Conservation (phyloP, 2,888 invertebrate species). For the Agonopterix arenella region DNA sequence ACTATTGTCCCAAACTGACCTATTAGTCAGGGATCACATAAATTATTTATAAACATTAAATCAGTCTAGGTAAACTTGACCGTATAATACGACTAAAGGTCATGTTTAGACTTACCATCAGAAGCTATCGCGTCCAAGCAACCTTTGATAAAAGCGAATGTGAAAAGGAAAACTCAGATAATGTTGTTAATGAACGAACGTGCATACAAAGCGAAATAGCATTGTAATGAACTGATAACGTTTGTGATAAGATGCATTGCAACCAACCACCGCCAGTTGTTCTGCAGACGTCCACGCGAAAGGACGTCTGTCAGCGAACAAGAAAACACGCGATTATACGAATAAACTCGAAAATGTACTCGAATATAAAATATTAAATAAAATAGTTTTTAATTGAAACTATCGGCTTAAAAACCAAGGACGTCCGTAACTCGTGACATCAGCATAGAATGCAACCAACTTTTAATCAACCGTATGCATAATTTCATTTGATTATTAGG, state of each 20-base stretch:
- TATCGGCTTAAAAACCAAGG: conserved; percentile 24
- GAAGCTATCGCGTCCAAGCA: not conserved
- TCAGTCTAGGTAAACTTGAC: no score
- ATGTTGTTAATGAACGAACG: conserved; percentile 13
- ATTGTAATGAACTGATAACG: conserved; percentile 29
- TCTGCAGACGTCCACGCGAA: conserved; percentile 47
- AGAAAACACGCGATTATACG: conserved; percentile 43
- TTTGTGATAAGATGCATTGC: conserved; percentile 41
- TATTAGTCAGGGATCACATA: no score
- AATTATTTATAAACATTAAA: no score
- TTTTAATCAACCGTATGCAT: conserved; percentile 42
- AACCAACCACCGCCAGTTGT: conserved; percentile 40
- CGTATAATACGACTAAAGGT: no score
- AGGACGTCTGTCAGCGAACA: conserved; percentile 46
- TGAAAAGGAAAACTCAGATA: conserved; percentile 3
- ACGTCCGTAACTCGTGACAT: conserved; percentile 24
- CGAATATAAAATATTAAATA: conserved; percentile 30
- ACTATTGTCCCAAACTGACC: no score
- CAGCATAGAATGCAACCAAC: conserved; percentile 33
- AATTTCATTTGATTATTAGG: conserved; percentile 53
- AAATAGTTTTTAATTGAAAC: conserved; percentile 21
- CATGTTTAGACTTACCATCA: not conserved
- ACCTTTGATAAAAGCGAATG: not conserved
- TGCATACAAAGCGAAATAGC: conserved; percentile 7
- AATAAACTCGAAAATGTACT: conserved; percentile 41